These are phyloP conservation scores for Steinernema carpocapsae DNA, from an alignment of 2,888 invertebrate genomes.

Conservation along the genomic window DNA sequence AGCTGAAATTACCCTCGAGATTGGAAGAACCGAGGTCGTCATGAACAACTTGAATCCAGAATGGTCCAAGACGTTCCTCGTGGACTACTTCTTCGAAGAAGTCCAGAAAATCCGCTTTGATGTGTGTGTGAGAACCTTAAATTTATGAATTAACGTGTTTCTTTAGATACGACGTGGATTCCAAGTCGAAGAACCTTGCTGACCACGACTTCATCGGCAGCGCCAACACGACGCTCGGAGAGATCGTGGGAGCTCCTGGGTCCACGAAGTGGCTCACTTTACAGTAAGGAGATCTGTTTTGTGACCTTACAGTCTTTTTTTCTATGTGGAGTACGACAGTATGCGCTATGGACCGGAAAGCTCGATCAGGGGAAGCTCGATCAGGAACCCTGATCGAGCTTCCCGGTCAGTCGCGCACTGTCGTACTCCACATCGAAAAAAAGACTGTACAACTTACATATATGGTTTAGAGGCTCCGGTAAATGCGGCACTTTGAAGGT, in stretches of 20 bases:
- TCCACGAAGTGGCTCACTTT: conserved; percentile 6
- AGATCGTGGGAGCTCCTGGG: neutral
- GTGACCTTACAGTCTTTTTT: neutral
- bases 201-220: conserved; percentile 50
- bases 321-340: no score
- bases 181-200: neutral
- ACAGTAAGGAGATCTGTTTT: neutral
- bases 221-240: conserved; percentile 11
- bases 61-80: conserved; percentile 73
- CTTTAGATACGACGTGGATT: conserved; percentile 40
- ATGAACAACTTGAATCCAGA: conserved; percentile 72
- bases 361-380: no score
- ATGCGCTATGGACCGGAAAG: no score
- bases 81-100: conserved; percentile 66
- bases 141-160: conserved; percentile 25
- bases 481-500: conserved; percentile 42
- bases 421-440: no score
- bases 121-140: conserved; percentile 65
- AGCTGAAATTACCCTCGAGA: conserved; percentile 34
- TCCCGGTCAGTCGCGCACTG: no score
- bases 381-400: no score
- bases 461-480: neutral
- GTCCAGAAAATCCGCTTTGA: conserved; percentile 62
- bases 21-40: conserved; percentile 70
- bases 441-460: no score